A percentile compares a stretch with the other conserved stretches of the same genome.
These are phyloP conservation scores for Psilanteris sp. DNA, from an alignment of 1,140 invertebrate genomes.

Conservation along the genomic window DNA sequence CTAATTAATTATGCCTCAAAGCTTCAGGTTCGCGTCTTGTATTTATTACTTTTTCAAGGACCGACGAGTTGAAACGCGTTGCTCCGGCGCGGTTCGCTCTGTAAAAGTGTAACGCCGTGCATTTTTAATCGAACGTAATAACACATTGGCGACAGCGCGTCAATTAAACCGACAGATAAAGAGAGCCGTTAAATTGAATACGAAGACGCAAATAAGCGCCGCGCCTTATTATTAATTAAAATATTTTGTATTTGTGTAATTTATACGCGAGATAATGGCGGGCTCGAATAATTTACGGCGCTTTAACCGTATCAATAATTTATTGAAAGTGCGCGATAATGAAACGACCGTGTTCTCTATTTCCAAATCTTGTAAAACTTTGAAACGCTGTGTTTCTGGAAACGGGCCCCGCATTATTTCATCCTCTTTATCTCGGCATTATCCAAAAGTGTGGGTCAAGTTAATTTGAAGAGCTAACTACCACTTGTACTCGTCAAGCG, in stretches of 20 bases:
- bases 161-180: conserved; percentile 55
- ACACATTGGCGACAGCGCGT: conserved; percentile 50
- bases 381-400: conserved; percentile 56
- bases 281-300: conserved; percentile 44
- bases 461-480: conserved; percentile 65
- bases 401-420: conserved; percentile 52
- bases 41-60: conserved; percentile 55
- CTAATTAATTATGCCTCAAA: conserved; percentile 49
- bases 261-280: conserved; percentile 45
- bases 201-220: conserved; percentile 23
- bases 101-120: conserved; percentile 38
- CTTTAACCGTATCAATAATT: conserved; percentile 58
- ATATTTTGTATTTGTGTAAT: conserved; percentile 53
- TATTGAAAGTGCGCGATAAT: conserved; percentile 56
- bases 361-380: conserved; percentile 62
- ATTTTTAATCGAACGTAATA: conserved; percentile 58
- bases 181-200: conserved; percentile 53
- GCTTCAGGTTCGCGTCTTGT: conserved; percentile 41
- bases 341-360: conserved; percentile 56
- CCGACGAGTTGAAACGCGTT: conserved; percentile 48
- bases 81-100: conserved; percentile 34
- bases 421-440: conserved; percentile 57
- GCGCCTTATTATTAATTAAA: conserved; percentile 61
- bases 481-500: conserved; percentile 55
- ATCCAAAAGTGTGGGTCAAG: conserved; percentile 55